Evolutionary conservation across 2,888 invertebrate genomes (phyloP).

Genomic region (Coenonympha arcania): DNA sequence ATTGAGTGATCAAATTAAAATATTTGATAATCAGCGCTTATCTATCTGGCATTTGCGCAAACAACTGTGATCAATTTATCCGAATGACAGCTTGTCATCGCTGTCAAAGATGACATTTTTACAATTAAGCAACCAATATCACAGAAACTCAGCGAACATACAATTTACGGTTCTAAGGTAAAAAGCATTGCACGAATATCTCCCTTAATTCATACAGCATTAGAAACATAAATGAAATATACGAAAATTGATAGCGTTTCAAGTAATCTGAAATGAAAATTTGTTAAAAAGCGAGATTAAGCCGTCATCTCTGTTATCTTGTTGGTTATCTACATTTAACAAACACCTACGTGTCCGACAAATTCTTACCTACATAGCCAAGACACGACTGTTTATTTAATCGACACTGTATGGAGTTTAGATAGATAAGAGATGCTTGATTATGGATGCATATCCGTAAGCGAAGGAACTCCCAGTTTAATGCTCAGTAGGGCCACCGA

Average conservation of each 20-base stretch:
- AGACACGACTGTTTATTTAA: slow-evolving; percentile 13
- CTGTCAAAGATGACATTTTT: slow-evolving; percentile 66
- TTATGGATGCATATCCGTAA: too few species aligned
- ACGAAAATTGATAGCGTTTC: slow-evolving; percentile 34
- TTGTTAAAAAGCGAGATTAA: slow-evolving; percentile 70
- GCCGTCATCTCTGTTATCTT: slow-evolving; percentile 69
- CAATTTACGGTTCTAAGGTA: slow-evolving; percentile 35
- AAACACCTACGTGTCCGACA: slow-evolving; percentile 40
- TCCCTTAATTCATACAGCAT: slow-evolving; percentile 34
- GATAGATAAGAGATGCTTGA: not conserved
- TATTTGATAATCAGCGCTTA: slow-evolving; percentile 61
- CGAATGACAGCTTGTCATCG: slow-evolving; percentile 65
- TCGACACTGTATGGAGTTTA: not conserved
- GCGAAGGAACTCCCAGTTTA: too few species aligned
- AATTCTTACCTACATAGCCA: slow-evolving; percentile 14
- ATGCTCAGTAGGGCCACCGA: too few species aligned
- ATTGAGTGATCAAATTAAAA: slow-evolving; percentile 57
- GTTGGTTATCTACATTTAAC: slow-evolving; percentile 53
- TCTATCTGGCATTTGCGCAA: slow-evolving; percentile 68
- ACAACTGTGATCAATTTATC: slow-evolving; percentile 70
- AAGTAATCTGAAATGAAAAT: slow-evolving; percentile 57
- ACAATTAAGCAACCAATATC: slow-evolving; percentile 71
- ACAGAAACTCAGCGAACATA: slow-evolving; percentile 53
- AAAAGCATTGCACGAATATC: slow-evolving; percentile 32
- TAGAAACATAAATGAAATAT: slow-evolving; percentile 25